Percentiles rank a stretch among this genome's conserved stretches.
These are phyloP conservation scores for Drosophila prosaltans DNA, from an alignment of 1,140 invertebrate genomes.

Conservation along the genomic window DNA sequence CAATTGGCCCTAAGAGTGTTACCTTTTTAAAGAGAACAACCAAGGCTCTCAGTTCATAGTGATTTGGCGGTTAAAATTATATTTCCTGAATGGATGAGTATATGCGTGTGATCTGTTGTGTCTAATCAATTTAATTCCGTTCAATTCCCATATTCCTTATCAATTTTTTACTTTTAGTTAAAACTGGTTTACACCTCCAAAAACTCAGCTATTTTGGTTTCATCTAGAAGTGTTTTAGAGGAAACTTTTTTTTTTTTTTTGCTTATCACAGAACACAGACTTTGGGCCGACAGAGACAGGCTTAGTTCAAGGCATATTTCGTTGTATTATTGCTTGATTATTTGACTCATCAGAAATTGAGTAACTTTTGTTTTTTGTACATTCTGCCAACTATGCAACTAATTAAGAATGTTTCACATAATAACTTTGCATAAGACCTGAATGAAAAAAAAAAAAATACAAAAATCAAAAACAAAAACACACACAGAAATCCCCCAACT, in stretches of 20 bases:
- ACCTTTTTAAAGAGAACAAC: neutral
- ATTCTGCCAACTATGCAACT: conserved; percentile 47
- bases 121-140: conserved; percentile 7
- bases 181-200: conserved; percentile 68
- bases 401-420: conserved; percentile 36
- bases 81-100: no score
- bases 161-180: conserved; percentile 55
- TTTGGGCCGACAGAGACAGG: conserved; percentile 18
- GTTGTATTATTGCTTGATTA: conserved; percentile 7
- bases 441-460: no score
- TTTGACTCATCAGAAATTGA: conserved; percentile 23
- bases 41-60: no score
- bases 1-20: neutral
- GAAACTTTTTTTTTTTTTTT: neutral
- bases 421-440: conserved; percentile 12
- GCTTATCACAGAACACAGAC: neutral
- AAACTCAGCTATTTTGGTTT: conserved; percentile 68
- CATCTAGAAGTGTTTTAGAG: conserved; percentile 38
- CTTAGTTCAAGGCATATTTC: conserved; percentile 34
- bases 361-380: neutral
- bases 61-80: no score
- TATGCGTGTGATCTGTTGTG: no score
- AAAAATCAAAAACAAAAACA: neutral
- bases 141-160: conserved; percentile 43
- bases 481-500: neutral